Evolutionary conservation across 2,888 invertebrate species (phyloP).

Genomic region (Lycocerus yunnanus): DNA sequence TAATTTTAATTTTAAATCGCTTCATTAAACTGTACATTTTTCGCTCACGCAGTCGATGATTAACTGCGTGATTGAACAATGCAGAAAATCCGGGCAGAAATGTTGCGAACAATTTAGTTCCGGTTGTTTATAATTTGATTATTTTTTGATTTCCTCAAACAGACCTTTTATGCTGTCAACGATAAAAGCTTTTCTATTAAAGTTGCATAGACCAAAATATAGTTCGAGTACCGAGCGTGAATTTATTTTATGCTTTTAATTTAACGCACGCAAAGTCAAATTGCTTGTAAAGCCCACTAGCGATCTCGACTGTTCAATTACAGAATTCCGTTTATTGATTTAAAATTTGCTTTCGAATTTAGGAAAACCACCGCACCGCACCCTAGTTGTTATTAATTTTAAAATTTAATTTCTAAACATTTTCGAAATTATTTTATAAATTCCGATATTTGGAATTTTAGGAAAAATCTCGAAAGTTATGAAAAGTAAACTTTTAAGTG

Average conservation of each 20-base stretch:
- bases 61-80: neutral
- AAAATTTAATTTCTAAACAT: neutral
- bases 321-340: neutral
- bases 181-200: neutral
- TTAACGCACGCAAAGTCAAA: neutral
- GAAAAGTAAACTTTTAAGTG: neutral
- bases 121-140: neutral
- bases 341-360: neutral
- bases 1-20: slow-evolving; percentile 19
- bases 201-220: neutral
- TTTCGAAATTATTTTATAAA: neutral
- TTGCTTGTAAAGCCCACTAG: neutral
- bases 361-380: too few species aligned
- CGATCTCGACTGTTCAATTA: neutral
- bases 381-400: neutral
- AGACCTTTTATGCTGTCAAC: neutral
- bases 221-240: neutral
- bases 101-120: neutral
- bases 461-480: neutral
- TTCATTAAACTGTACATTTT: slow-evolving; percentile 1
- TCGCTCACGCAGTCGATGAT: neutral
- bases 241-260: too few species aligned
- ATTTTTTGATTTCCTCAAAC: neutral
- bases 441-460: neutral
- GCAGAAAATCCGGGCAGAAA: neutral